Evolutionary conservation across 2,113 vertebrate genomes (phyloP).

Genomic region (Hiodon alosoides): DNA sequence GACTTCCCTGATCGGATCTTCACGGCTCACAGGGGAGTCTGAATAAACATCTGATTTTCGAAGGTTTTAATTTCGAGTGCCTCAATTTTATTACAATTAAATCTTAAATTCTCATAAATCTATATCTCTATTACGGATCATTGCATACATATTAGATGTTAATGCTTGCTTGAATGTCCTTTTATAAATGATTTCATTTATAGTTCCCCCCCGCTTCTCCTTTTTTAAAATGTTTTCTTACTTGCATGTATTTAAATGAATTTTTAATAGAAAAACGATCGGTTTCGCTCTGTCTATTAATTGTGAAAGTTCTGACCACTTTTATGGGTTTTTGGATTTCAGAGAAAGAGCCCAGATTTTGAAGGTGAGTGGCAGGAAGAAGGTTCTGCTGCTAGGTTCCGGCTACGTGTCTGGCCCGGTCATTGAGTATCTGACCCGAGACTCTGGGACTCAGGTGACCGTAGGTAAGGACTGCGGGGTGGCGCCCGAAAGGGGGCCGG

Average conservation of each 20-base stretch:
- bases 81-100: neutral
- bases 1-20: constrained; percentile 26
- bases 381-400: constrained; percentile 82
- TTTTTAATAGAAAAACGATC: neutral
- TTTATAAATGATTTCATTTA: neutral
- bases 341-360: constrained; percentile 75
- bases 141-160: neutral
- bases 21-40: constrained; percentile 30
- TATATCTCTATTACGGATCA: neutral
- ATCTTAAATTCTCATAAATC: neutral
- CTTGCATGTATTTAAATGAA: neutral
- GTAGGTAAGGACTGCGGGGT: constrained; percentile 67
- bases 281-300: neutral
- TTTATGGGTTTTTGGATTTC: constrained; percentile 18
- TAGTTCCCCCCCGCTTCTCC: neutral
- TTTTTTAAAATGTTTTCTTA: neutral
- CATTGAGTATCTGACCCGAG: constrained; percentile 84
- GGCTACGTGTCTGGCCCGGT: constrained; percentile 90
- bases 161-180: neutral
- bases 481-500: too few relatives aligned
- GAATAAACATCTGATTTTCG: constrained; percentile 25
- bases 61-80: constrained; percentile 1
- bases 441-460: constrained; percentile 72
- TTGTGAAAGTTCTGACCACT: constrained; percentile 20
- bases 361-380: constrained; percentile 74